A percentile compares a stretch with the other conserved stretches of the same genome.
Evolutionary conservation across 2,888 invertebrate genomes (phyloP).

Genomic region (Callimorpha dominula): DNA sequence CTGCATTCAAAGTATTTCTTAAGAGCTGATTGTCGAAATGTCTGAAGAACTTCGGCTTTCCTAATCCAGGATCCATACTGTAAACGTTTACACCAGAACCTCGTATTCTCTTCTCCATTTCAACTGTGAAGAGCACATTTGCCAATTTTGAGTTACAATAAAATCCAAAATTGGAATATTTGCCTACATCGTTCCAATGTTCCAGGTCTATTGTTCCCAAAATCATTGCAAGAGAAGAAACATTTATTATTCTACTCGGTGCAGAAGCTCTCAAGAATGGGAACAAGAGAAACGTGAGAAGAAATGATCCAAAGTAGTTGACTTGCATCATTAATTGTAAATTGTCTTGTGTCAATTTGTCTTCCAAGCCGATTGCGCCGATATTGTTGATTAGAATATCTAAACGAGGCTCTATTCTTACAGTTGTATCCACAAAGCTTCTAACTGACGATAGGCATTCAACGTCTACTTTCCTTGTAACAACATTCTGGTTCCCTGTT

Average conservation of each 20-base stretch:
- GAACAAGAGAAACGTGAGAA: constrained; percentile 70
- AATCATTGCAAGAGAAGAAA: constrained; percentile 87
- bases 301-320: constrained; percentile 73
- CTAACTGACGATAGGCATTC: constrained; percentile 83
- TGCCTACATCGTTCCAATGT: constrained; percentile 90
- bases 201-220: constrained; percentile 90
- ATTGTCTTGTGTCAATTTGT: constrained; percentile 86
- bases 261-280: constrained; percentile 68
- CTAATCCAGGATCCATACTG: constrained; percentile 94
- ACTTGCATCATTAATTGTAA: constrained; percentile 88
- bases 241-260: constrained; percentile 71
- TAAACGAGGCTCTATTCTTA: constrained; percentile 77
- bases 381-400: constrained; percentile 82
- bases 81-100: constrained; percentile 90
- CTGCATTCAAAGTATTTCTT: constrained; percentile 55
- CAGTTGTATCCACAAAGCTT: constrained; percentile 86
- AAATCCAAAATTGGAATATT: constrained; percentile 84
- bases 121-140: constrained; percentile 76
- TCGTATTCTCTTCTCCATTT: constrained; percentile 74
- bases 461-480: constrained; percentile 78
- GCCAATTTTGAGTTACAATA: constrained; percentile 85
- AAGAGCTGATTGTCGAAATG: constrained; percentile 63
- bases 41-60: constrained; percentile 92
- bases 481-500: constrained; percentile 60
- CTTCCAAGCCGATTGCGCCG: constrained; percentile 78